Base-by-base conservation (phyloP, 2,888 invertebrate genomes). In the Junonia oenone region DNA sequence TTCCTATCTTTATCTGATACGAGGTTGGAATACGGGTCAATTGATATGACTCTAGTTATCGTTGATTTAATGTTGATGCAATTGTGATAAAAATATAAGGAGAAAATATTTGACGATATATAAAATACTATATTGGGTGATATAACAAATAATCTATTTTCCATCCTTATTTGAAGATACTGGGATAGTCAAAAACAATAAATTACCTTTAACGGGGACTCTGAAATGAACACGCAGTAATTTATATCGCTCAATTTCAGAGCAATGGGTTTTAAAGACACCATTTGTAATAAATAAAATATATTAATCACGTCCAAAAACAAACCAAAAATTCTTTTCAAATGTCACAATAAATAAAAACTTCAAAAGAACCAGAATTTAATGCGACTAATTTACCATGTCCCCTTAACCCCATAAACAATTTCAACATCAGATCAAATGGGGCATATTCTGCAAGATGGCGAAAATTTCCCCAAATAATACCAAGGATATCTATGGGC, bases 401-500 rank as follows among this genome's bases (percentile, higher is more conserved):
- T 13, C 9, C 22, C 13, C 26, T 26, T 2, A n/a, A 43, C 6
- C 43, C 26, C 22, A 22, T 43, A 26, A 43, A 43, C 13, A 8
- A 26, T 26, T 13, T 5, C 11, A 22, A 22, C 22, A 13, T 22
- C 43, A 26, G 22, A 43, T 22, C 13, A 13, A 43, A 13, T 13
- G n/a, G 19, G 19, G 1, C 38, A n/a, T 43, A 17, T 13, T 43
- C n/a, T 43, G 22, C 43, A 9, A 13, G 26, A 0, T 6, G 6
- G 31, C 22, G 5, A 22, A 8, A 15, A 14, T 2, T 13, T 6
- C 8, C 37, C 14, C 37, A 11, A 15, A 45, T 22, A 48, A 54
- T 48, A 54, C 48, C 48, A 48, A 54, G 35, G 40, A 58, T 58
- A 58, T 55, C 54, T 55, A 47, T 55, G 40, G 14, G 43, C 22